Percentiles rank a stretch among this genome's conserved stretches.
Evolutionary conservation across 2,113 vertebrate genomes (phyloP).

Genomic region (Psilopsiagon aurifrons): DNA sequence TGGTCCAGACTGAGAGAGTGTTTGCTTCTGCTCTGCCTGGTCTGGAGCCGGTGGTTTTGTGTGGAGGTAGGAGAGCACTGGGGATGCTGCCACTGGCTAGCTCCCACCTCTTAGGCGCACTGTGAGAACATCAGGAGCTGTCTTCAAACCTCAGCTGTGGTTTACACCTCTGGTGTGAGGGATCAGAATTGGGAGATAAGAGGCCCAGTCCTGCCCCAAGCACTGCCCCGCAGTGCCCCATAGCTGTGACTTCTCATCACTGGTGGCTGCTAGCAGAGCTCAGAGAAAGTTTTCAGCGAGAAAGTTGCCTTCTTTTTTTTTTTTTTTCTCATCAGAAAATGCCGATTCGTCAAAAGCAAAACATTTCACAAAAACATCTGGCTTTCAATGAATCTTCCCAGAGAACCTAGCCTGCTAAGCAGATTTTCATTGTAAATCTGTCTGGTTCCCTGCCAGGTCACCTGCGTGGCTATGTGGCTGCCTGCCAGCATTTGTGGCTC

Average conservation of each 20-base stretch:
- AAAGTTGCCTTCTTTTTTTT: not conserved
- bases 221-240: accelerated
- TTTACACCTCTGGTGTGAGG: not conserved
- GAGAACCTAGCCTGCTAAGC: slow-evolving; percentile 69
- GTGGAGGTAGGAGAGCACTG: not conserved
- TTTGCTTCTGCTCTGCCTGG: not conserved
- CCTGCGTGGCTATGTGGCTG: slow-evolving; percentile 55
- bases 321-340: slow-evolving; percentile 19
- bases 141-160: not conserved
- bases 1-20: not conserved
- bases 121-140: accelerated
- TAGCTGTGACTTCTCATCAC: not conserved
- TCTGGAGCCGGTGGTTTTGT: not conserved
- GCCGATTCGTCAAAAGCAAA: slow-evolving; percentile 70
- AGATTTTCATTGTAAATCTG: slow-evolving; percentile 74
- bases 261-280: not conserved
- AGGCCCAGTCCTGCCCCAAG: not conserved
- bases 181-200: not conserved
- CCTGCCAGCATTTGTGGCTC: slow-evolving; percentile 21
- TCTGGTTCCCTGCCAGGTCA: slow-evolving; percentile 72
- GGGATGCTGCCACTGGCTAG: not conserved
- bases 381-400: slow-evolving; percentile 70
- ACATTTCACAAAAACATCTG: slow-evolving; percentile 67
- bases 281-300: not conserved
- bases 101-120: not conserved